These are phyloP conservation scores for Phyto melanocephala DNA, from an alignment of 2,888 invertebrate species.

Conservation along the genomic window DNA sequence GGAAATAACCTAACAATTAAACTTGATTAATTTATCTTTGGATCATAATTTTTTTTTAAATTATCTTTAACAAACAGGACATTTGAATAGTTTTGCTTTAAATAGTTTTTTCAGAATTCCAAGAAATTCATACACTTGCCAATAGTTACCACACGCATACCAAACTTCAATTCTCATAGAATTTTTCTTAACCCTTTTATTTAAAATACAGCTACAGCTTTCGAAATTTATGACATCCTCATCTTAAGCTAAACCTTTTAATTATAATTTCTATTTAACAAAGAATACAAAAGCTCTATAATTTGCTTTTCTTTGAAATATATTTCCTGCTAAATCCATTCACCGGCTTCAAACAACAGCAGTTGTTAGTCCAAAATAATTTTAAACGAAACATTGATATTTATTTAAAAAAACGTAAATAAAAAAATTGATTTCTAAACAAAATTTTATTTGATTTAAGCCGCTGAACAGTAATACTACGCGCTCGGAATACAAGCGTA, in stretches of 20 bases:
- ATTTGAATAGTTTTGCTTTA: too few relatives aligned
- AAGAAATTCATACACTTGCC: conserved; percentile 33
- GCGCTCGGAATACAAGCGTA: conserved; percentile 68
- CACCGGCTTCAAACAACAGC: conserved; percentile 27
- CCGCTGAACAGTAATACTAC: conserved; percentile 66
- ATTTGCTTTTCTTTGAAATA: conserved; percentile 65
- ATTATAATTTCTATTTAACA: conserved; percentile 36
- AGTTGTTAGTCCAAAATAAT: conserved; percentile 9
- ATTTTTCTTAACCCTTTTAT: background rate
- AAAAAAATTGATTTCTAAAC: conserved; percentile 68
- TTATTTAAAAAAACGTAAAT: conserved; percentile 2
- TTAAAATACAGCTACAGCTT: background rate
- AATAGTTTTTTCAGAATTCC: background rate
- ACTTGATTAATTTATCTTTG: too few relatives aligned
- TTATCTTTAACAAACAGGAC: too few relatives aligned
- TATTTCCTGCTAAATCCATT: conserved; percentile 67
- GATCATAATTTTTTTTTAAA: too few relatives aligned
- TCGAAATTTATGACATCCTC: conserved; percentile 59
- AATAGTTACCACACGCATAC: background rate
- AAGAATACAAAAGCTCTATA: conserved; percentile 55
- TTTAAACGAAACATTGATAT: conserved; percentile 51
- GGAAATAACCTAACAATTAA: too few relatives aligned
- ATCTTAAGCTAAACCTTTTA: conserved; percentile 40
- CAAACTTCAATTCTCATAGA: background rate
- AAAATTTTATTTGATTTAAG: conserved; percentile 74